Conservation (phyloP, 2,113 vertebrate species). For the Climacteris rufus region DNA sequence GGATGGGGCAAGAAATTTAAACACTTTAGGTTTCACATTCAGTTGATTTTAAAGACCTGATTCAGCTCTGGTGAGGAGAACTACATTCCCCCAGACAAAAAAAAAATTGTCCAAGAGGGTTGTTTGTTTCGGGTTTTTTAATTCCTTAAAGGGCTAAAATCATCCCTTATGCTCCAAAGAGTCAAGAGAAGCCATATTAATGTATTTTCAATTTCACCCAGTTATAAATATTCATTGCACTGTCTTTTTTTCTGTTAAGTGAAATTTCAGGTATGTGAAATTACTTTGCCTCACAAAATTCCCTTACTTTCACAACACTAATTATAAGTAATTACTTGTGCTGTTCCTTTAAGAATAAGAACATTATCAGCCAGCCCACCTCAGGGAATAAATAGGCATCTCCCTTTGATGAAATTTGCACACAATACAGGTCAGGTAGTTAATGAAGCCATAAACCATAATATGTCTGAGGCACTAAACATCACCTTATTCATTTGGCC, state of each 20-base stretch:
- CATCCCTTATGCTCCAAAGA: background rate
- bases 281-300: slow-evolving; percentile 40
- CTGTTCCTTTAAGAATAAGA: slow-evolving; percentile 64
- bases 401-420: slow-evolving; percentile 69
- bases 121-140: background rate
- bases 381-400: slow-evolving; percentile 64
- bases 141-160: background rate
- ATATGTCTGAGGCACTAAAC: slow-evolving; percentile 59
- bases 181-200: background rate
- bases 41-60: background rate
- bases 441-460: slow-evolving; percentile 71
- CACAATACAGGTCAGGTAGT: slow-evolving; percentile 69
- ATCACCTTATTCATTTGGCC: slow-evolving; percentile 60
- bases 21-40: background rate
- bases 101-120: background rate
- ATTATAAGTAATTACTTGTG: slow-evolving; percentile 67
- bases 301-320: slow-evolving; percentile 48
- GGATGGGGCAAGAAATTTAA: background rate
- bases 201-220: background rate
- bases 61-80: background rate
- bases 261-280: slow-evolving; percentile 34
- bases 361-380: slow-evolving; percentile 33
- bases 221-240: slow-evolving; percentile 8
- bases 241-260: background rate
- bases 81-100: background rate